A percentile compares a stretch with the other conserved stretches of the same genome.
Conservation (phyloP, 1,140 invertebrate genomes). For the Heterodera schachtii region DNA sequence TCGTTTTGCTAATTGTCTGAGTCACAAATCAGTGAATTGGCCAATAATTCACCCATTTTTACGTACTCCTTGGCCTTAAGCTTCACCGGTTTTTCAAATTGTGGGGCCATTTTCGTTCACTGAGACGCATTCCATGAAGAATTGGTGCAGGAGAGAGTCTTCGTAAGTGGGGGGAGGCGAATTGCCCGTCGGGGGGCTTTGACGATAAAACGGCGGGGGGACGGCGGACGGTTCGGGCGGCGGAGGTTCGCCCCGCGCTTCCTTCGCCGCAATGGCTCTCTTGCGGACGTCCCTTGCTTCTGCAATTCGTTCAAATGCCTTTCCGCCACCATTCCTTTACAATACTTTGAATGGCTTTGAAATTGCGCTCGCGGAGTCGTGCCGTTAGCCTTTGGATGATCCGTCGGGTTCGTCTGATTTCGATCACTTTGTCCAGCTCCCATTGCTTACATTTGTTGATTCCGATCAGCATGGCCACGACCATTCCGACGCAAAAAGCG, state of each 20-base stretch:
- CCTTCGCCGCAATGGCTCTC: slow-evolving; percentile 32
- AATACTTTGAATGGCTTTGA: slow-evolving; percentile 62
- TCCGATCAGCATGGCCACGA: slow-evolving; percentile 61
- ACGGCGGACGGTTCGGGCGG: slow-evolving; percentile 4
- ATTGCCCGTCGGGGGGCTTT: slow-evolving; percentile 37
- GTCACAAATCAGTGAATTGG: too few species aligned
- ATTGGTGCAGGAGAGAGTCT: slow-evolving; percentile 61
- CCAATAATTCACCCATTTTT: too few species aligned
- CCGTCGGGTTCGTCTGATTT: slow-evolving; percentile 60
- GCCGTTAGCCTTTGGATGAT: slow-evolving; percentile 61
- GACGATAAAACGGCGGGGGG: slow-evolving; percentile 29
- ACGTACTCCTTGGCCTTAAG: too few species aligned
- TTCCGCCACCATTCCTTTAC: slow-evolving; percentile 21
- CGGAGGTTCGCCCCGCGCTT: background rate
- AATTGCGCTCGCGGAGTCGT: slow-evolving; percentile 60
- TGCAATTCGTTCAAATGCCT: slow-evolving; percentile 30
- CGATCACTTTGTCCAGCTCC: slow-evolving; percentile 64
- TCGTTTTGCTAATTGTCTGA: too few species aligned
- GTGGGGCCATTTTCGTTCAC: slow-evolving; percentile 1
- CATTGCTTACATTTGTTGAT: slow-evolving; percentile 65
- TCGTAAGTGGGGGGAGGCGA: slow-evolving; percentile 64
- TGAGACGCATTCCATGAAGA: slow-evolving; percentile 61
- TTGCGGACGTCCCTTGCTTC: slow-evolving; percentile 60
- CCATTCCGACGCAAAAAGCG: slow-evolving; percentile 62
- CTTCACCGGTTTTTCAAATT: slow-evolving; percentile 34